These are phyloP conservation scores for Neomonachus schauinslandi DNA, from an alignment of 2,113 vertebrate genomes.

Conservation along the genomic window DNA sequence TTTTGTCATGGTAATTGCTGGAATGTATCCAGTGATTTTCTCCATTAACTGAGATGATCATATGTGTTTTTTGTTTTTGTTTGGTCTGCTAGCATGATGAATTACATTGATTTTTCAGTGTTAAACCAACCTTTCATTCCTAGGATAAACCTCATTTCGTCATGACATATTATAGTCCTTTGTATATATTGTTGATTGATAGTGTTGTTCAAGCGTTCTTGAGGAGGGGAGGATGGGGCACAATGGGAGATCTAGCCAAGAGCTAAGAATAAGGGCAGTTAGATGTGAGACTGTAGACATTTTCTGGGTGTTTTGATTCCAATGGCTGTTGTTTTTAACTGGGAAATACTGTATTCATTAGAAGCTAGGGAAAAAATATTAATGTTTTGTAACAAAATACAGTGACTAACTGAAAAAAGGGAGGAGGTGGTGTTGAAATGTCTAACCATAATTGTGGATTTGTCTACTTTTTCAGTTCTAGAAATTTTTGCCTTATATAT, in stretches of 20 bases:
- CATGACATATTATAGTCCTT: neutral
- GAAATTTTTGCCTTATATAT: neutral
- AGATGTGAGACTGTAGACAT: neutral
- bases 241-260: neutral
- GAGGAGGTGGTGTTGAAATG: neutral
- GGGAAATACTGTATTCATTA: neutral
- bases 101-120: neutral
- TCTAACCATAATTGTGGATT: neutral
- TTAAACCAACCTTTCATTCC: neutral
- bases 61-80: neutral
- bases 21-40: neutral
- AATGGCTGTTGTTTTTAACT: neutral
- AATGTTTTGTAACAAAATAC: neutral
- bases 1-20: neutral
- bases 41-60: neutral
- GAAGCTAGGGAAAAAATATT: conserved; percentile 2
- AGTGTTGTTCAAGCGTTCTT: neutral
- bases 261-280: neutral
- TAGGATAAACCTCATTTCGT: neutral
- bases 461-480: neutral
- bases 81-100: neutral
- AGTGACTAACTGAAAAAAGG: neutral
- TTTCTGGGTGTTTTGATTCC: conserved; percentile 15
- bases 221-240: neutral
- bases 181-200: neutral